Evolutionary conservation across 2,113 vertebrate species (phyloP).

Genomic region (Clarias magur): DNA sequence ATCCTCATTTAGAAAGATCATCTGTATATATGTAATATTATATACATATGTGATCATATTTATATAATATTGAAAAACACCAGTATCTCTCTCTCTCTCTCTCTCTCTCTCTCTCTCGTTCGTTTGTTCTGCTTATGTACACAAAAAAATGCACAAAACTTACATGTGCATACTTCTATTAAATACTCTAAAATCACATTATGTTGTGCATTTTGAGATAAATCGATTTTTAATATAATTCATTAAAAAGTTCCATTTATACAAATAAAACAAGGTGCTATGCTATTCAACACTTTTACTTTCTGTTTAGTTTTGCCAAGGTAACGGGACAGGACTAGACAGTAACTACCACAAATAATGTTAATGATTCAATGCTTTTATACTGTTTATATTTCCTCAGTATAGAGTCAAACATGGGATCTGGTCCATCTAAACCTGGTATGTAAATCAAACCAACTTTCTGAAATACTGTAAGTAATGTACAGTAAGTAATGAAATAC

Average conservation of each 20-base stretch:
- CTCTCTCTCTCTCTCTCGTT: too few relatives aligned
- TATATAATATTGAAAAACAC: background rate
- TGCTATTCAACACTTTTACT: too few relatives aligned
- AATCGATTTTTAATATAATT: too few relatives aligned
- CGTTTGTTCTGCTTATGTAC: too few relatives aligned
- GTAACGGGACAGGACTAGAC: too few relatives aligned
- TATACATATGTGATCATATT: too few relatives aligned
- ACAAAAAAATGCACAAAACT: too few relatives aligned
- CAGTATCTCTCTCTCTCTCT: background rate
- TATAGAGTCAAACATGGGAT: background rate
- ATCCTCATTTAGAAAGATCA: background rate
- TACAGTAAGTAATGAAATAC: too few relatives aligned
- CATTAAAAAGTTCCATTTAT: too few relatives aligned
- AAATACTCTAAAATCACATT: background rate
- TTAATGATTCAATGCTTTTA: background rate
- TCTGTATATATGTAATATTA: too few relatives aligned
- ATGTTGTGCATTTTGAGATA: background rate
- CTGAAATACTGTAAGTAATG: background rate
- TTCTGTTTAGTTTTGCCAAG: too few relatives aligned
- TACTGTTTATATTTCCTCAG: background rate
- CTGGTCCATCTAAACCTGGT: background rate
- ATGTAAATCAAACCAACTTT: background rate
- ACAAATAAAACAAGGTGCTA: too few relatives aligned
- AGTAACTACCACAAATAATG: background rate
- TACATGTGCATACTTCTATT: background rate